A percentile compares a stretch with the other conserved stretches of the same genome.
phyloP scores from a whole-genome alignment of 2,888 invertebrate genomes.

The Acronicta psi region DNA sequence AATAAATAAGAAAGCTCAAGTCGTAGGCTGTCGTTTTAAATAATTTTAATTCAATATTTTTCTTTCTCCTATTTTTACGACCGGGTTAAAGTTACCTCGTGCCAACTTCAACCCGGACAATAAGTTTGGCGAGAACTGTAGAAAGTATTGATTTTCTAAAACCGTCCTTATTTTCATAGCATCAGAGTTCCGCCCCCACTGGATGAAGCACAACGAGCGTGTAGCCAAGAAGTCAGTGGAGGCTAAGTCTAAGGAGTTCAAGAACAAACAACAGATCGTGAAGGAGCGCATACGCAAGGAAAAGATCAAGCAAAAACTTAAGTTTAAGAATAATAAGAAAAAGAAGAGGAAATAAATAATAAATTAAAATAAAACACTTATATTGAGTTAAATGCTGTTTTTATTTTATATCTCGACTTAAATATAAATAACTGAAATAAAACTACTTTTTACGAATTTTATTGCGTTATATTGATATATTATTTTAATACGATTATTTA shows the following conservation, averaged over 20 bases:
- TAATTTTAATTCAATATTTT: no score
- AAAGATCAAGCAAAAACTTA: conserved; percentile 88
- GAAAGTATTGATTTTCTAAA: no score
- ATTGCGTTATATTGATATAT: no score
- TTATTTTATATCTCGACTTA: background rate
- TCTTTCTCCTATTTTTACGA: no score
- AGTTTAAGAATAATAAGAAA: conserved; percentile 75
- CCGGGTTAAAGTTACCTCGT: no score
- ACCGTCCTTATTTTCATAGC: conserved; percentile 56
- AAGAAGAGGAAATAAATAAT: conserved; percentile 70
- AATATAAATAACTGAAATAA: no score
- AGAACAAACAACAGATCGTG: conserved; percentile 93
- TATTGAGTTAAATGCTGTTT: background rate
- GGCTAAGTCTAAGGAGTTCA: conserved; percentile 90
- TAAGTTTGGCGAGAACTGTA: no score
- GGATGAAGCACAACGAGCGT: conserved; percentile 94
- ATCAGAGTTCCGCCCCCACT: conserved; percentile 91
- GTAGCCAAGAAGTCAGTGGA: conserved; percentile 68
- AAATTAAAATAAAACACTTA: conserved; percentile 24
- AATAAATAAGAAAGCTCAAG: no score
- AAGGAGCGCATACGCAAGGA: conserved; percentile 92
- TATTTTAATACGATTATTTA: no score
- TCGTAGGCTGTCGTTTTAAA: no score
- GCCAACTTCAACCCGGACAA: no score
- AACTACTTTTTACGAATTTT: no score